A percentile compares a stretch with the other conserved stretches of the same genome.
These are phyloP conservation scores for Drosophila insularis DNA, from an alignment of 1,140 invertebrate genomes.

Conservation along the genomic window DNA sequence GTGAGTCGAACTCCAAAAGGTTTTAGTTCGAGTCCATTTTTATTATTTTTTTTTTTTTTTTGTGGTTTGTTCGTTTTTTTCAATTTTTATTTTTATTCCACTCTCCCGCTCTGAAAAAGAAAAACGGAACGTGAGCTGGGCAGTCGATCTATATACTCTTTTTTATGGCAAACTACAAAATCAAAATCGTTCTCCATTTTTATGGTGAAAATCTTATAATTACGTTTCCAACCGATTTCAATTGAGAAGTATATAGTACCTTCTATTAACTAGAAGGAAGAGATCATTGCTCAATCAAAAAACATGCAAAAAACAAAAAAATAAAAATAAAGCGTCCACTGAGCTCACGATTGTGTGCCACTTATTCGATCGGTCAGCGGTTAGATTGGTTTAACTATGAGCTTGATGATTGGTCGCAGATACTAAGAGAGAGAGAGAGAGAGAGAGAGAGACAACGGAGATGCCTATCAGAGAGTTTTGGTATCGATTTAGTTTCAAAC, in stretches of 20 bases:
- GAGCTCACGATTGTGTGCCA: slow-evolving; percentile 75
- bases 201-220: slow-evolving; percentile 51
- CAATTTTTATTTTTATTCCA: slow-evolving; percentile 64
- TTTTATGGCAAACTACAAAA: slow-evolving; percentile 60
- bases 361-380: slow-evolving; percentile 67
- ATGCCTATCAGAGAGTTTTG: slow-evolving; percentile 25
- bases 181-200: slow-evolving; percentile 48
- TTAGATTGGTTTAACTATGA: slow-evolving; percentile 34
- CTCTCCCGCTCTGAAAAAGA: neutral
- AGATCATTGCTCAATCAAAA: slow-evolving; percentile 73
- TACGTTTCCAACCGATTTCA: slow-evolving; percentile 45
- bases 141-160: slow-evolving; percentile 56
- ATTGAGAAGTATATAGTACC: slow-evolving; percentile 34
- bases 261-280: slow-evolving; percentile 8
- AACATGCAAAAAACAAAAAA: slow-evolving; percentile 38
- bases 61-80: slow-evolving; percentile 30
- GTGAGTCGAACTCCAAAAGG: slow-evolving; percentile 63
- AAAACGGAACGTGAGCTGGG: slow-evolving; percentile 67
- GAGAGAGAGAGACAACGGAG: slow-evolving; percentile 25
- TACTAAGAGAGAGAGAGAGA: neutral
- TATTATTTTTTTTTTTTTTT: slow-evolving; percentile 29
- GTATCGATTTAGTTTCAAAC: slow-evolving; percentile 51
- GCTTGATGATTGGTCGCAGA: slow-evolving; percentile 40
- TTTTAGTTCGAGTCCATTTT: slow-evolving; percentile 26
- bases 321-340: slow-evolving; percentile 64